Conservation (phyloP, 2,113 vertebrate species). For the Rhombomys opimus region DNA sequence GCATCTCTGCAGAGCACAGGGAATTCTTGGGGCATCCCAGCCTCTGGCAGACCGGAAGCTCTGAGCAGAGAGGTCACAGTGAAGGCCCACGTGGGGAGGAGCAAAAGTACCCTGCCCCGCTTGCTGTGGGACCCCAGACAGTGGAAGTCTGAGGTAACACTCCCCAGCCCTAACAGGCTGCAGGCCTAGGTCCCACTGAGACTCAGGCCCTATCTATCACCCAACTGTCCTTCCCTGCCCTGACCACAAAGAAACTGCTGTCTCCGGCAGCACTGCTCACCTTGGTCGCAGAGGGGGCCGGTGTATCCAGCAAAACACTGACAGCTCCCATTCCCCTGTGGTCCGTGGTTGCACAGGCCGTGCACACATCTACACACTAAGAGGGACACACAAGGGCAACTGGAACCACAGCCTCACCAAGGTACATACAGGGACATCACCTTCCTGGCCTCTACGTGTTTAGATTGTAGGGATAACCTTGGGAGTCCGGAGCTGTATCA, state of each 20-base stretch:
- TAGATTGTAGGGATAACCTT: background rate
- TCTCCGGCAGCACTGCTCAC: constrained; percentile 79
- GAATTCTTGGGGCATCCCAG: constrained; percentile 87
- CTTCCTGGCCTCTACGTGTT: background rate
- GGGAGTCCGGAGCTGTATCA: background rate
- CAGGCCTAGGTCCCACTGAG: background rate
- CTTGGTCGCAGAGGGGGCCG: constrained; percentile 92
- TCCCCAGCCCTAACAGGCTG: background rate
- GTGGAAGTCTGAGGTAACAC: background rate
- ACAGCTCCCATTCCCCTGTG: constrained; percentile 91
- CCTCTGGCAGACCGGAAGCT: constrained; percentile 86
- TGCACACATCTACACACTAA: constrained; percentile 93
- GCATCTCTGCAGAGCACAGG: constrained; percentile 85
- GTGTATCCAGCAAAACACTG: constrained; percentile 93
- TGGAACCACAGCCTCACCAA: background rate
- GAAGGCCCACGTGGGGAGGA: background rate
- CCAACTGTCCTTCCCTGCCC: background rate
- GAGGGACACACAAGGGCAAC: background rate
- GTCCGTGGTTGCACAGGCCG: constrained; percentile 89
- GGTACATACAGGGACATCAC: accelerated
- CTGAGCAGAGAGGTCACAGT: constrained; percentile 82
- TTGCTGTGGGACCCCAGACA: background rate
- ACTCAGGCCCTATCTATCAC: background rate
- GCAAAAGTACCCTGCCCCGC: background rate
- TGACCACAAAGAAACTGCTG: background rate